Base-by-base conservation (phyloP, 2,888 invertebrate genomes). In the Philereme transversata region DNA sequence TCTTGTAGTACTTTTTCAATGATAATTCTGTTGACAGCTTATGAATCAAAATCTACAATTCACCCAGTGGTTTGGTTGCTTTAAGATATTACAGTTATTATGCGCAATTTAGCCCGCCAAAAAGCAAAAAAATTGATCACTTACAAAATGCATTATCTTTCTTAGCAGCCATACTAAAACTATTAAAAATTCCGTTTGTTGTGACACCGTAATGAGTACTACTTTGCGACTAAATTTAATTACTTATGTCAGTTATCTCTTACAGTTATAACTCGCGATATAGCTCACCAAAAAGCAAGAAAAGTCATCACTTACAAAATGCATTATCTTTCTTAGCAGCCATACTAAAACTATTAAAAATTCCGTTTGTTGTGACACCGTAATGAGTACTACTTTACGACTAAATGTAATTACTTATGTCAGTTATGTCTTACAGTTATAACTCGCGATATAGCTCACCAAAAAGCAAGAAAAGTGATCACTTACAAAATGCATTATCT, bases 401-500 rank as follows among this genome's bases (percentile, higher is more conserved):
- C 65, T 67, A 60, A 69, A 41, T 41, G 67, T 65, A 67, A 64
- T 61, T 64, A 67, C 65, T 70, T 64, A 69, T 66, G 68, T 66
- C 65, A 57, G 65, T 58, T 68, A 71, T 68, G n/a, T n/a, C n/a
- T n/a, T n/a, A n/a, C n/a, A n/a, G n/a, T n/a, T n/a, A n/a, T n/a
- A n/a, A n/a, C n/a, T n/a, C n/a, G n/a, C n/a, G n/a, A n/a, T n/a
- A n/a, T n/a, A n/a, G n/a, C n/a, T n/a, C n/a, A n/a, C n/a, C n/a
- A n/a, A n/a, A n/a, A n/a, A 1, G 22, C 22, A 22, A 22, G 22
- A 22, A 22, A 22, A 22, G 22, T 22, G 1, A 22, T 22, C 8
- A 90, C 91, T 91, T 74, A 92, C 91, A 92, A 69, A 92, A 92
- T 57, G 89, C 81, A 72, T 91, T 90, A 70, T 82, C 78, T 72